Conservation (phyloP, 2,888 invertebrate species). For the Drosophila emarginata region DNA sequence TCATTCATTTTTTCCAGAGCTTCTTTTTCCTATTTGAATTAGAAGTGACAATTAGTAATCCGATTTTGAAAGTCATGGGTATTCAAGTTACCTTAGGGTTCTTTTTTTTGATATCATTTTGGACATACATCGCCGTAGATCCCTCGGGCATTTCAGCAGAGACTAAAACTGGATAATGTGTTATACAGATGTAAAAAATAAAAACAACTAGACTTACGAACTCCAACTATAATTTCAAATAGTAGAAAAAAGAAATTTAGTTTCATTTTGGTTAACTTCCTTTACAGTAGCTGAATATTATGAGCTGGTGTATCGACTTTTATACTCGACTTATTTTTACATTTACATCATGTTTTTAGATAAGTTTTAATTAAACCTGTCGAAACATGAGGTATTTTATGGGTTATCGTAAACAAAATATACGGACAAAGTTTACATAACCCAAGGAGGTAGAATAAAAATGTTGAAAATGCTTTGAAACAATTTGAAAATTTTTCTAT, state of each 20-base stretch:
- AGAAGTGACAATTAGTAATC: not conserved
- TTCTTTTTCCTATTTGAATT: not conserved
- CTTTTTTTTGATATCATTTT: too few relatives aligned
- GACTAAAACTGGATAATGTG: not conserved
- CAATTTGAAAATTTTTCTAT: too few relatives aligned
- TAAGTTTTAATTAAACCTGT: not conserved
- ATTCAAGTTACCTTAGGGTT: not conserved
- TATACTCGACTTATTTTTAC: not conserved
- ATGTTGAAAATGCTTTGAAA: too few relatives aligned
- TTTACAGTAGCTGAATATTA: not conserved
- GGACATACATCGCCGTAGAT: not conserved
- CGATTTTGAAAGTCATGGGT: not conserved
- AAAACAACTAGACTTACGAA: not conserved
- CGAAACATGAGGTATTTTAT: not conserved
- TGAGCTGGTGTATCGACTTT: not conserved
- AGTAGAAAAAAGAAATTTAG: not conserved
- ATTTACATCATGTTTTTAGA: not conserved
- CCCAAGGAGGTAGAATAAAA: too few relatives aligned
- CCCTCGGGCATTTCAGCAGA: not conserved
- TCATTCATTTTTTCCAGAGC: not conserved
- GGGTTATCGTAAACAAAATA: not conserved
- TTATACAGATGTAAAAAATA: not conserved
- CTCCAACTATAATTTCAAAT: not conserved
- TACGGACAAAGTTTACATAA: too few relatives aligned
- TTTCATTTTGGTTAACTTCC: not conserved